phyloP scores from a whole-genome alignment of 2,888 invertebrate species.

The Ferdinandea cuprea region DNA sequence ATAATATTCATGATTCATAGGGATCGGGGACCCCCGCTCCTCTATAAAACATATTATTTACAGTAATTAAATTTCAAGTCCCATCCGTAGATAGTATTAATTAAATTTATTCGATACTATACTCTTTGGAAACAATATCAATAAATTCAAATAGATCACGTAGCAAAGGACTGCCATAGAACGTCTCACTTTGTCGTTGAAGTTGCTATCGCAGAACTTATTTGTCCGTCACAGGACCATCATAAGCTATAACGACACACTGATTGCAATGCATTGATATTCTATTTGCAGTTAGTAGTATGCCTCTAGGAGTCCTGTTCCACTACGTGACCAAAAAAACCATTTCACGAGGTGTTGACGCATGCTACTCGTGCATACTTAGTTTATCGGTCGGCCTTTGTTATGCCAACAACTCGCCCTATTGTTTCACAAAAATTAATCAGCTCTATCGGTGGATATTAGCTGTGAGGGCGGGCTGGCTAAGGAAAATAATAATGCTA shows the following conservation, averaged over 20 bases:
- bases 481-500: conserved; percentile 11
- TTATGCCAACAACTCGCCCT: conserved; percentile 42
- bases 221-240: conserved; percentile 40
- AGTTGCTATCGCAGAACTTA: conserved; percentile 32
- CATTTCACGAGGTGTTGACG: conserved; percentile 51
- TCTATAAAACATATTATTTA: conserved; percentile 16
- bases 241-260: conserved; percentile 63
- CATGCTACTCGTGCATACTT: conserved; percentile 33
- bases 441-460: conserved; percentile 43
- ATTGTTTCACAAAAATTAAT: conserved; percentile 66
- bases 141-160: conserved; percentile 50
- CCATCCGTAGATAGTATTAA: not conserved
- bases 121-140: conserved; percentile 18
- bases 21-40: no score
- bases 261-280: conserved; percentile 71
- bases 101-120: conserved; percentile 15
- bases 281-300: conserved; percentile 56
- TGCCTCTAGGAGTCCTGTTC: no score
- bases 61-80: conserved; percentile 7
- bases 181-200: not conserved
- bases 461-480: not conserved
- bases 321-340: conserved; percentile 30
- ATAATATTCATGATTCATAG: not conserved
- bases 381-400: not conserved
- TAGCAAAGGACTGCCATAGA: conserved; percentile 3